phyloP scores from a whole-genome alignment of 2,113 vertebrate genomes.

The Leucopternis melanops region DNA sequence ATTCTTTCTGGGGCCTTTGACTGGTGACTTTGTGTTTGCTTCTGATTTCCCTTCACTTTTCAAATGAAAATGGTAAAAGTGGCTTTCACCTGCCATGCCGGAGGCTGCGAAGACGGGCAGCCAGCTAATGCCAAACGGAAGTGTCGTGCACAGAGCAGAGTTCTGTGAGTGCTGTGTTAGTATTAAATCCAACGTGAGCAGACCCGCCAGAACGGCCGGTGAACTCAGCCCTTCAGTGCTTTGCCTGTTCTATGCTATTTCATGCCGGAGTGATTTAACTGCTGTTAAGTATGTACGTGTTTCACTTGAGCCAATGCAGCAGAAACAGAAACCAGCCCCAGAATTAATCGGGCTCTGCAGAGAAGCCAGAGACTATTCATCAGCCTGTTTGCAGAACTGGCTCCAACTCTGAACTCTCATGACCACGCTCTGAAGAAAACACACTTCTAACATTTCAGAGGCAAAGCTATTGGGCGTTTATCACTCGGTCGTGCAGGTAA shows the following conservation, averaged over 20 bases:
- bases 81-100: neutral
- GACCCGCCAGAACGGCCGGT: neutral
- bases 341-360: neutral
- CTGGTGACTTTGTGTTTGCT: neutral
- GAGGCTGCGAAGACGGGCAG: rapidly evolving
- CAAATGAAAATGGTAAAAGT: neutral
- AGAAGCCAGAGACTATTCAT: neutral
- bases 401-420: neutral
- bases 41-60: neutral
- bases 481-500: neutral
- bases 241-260: neutral
- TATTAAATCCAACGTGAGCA: neutral
- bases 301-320: neutral
- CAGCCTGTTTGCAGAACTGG: neutral
- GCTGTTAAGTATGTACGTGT: neutral
- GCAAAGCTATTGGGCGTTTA: neutral
- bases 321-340: neutral
- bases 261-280: neutral
- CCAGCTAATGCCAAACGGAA: neutral
- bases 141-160: neutral
- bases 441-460: neutral
- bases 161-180: neutral
- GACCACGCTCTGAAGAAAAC: neutral
- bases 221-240: neutral
- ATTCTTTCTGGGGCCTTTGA: neutral